Evolutionary conservation across 2,797 vertebrate genomes (phyloP).

Genomic region (Psittacula echo): DNA sequence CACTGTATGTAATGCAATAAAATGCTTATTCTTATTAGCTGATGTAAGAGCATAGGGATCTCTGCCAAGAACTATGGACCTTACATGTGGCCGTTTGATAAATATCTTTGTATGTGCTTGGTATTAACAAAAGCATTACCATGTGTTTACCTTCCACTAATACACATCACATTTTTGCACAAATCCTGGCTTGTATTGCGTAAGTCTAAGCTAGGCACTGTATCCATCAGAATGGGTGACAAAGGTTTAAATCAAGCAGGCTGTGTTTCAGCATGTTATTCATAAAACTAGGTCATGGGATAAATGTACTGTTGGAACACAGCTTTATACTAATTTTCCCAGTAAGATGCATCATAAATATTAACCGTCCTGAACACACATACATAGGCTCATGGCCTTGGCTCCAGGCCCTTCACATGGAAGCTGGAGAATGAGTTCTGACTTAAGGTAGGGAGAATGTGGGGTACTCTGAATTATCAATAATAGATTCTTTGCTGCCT

Average conservation of each 20-base stretch:
- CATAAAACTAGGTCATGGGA: constrained; percentile 71
- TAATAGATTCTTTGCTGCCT: not conserved
- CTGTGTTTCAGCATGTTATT: constrained; percentile 68
- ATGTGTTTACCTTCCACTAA: constrained; percentile 74
- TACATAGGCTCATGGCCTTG: constrained; percentile 51
- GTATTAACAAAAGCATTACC: constrained; percentile 69
- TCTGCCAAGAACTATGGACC: constrained; percentile 60
- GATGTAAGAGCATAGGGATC: constrained; percentile 35
- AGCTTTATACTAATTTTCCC: constrained; percentile 68
- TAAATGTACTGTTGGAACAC: constrained; percentile 68
- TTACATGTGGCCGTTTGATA: constrained; percentile 69
- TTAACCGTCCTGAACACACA: constrained; percentile 69
- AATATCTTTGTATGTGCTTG: constrained; percentile 61
- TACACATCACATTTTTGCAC: constrained; percentile 63
- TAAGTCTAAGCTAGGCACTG: constrained; percentile 30
- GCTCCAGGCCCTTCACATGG: constrained; percentile 48
- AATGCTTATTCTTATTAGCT: constrained; percentile 64
- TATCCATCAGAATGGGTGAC: constrained; percentile 66
- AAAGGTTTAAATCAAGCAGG: constrained; percentile 68
- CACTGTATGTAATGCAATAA: constrained; percentile 40
- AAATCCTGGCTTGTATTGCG: constrained; percentile 52
- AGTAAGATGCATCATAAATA: constrained; percentile 75
- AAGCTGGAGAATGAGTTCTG: constrained; percentile 44
- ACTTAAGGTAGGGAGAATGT: constrained; percentile 59
- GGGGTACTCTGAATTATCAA: constrained; percentile 29